Percentiles rank a stretch among this genome's conserved stretches.
Evolutionary conservation across 2,888 invertebrate genomes (phyloP).

Genomic region (Saturnia japonica): DNA sequence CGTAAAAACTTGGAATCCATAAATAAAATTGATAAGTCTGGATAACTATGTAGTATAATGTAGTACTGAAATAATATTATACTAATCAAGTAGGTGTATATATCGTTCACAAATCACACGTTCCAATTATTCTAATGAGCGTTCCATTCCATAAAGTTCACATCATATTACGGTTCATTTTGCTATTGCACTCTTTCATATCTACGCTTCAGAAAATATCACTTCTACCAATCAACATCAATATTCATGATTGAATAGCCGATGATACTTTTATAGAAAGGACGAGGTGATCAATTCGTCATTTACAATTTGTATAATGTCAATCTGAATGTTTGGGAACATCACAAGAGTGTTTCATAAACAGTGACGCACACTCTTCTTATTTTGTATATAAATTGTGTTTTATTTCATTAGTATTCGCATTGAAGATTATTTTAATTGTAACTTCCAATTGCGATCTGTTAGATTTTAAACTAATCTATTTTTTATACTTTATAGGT

Average conservation of each 20-base stretch:
- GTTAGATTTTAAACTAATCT: background rate
- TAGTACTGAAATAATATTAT: too few relatives aligned
- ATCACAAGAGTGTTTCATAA: background rate
- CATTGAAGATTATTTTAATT: background rate
- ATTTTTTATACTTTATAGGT: too few relatives aligned
- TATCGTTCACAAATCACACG: constrained; percentile 18
- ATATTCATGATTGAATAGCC: constrained; percentile 51
- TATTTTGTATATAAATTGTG: background rate
- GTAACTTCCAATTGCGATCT: background rate
- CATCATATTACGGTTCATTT: constrained; percentile 32
- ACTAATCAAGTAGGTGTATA: constrained; percentile 1
- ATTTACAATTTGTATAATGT: constrained; percentile 78
- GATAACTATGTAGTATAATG: too few relatives aligned
- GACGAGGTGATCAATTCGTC: constrained; percentile 73
- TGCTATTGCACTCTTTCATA: constrained; percentile 43
- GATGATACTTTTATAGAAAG: constrained; percentile 55
- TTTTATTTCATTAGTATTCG: background rate
- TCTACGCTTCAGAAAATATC: constrained; percentile 36
- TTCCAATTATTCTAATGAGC: constrained; percentile 23
- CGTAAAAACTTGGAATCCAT: too few relatives aligned
- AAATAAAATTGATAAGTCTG: too few relatives aligned
- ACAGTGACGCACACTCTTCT: background rate
- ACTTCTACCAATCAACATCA: constrained; percentile 59
- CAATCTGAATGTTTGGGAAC: constrained; percentile 52
- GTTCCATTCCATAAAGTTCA: constrained; percentile 30